These are phyloP conservation scores for Sarotherodon lohbergeri DNA, from an alignment of 2,113 vertebrate genomes.

Conservation along the genomic window DNA sequence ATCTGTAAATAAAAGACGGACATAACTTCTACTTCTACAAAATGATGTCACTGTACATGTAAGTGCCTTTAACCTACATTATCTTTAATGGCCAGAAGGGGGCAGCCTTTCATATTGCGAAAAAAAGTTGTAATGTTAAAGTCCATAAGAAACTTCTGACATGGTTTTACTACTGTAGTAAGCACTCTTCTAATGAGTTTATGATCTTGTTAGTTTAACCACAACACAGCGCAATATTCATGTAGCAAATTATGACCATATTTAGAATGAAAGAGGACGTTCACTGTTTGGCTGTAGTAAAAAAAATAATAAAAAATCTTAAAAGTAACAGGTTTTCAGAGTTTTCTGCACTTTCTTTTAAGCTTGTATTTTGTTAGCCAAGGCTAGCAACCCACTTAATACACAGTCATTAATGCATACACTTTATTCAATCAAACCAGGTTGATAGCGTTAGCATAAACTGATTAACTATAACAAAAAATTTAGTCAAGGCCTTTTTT, in stretches of 20 bases:
- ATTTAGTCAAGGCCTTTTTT: not conserved
- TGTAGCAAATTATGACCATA: not conserved
- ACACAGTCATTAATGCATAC: not conserved
- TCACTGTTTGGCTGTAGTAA: not conserved
- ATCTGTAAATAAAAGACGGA: not conserved
- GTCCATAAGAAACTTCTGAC: not conserved
- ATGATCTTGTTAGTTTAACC: not conserved
- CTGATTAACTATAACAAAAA: not conserved
- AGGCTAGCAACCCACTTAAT: not conserved
- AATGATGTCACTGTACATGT: not conserved
- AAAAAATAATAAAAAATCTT: not conserved
- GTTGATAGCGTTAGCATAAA: not conserved
- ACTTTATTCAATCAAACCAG: not conserved
- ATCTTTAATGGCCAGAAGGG: not conserved
- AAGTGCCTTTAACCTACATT: not conserved
- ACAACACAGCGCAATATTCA: not conserved
- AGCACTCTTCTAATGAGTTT: not conserved
- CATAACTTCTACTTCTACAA: not conserved
- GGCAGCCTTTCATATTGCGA: not conserved
- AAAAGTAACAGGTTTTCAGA: not conserved
- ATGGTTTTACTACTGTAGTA: not conserved
- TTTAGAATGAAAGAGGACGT: not conserved
- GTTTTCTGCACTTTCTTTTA: not conserved
- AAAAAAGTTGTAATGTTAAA: not conserved
- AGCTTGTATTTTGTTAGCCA: not conserved